Base-by-base conservation (phyloP, 2,888 invertebrate species). In the Dynastes hyllus region DNA sequence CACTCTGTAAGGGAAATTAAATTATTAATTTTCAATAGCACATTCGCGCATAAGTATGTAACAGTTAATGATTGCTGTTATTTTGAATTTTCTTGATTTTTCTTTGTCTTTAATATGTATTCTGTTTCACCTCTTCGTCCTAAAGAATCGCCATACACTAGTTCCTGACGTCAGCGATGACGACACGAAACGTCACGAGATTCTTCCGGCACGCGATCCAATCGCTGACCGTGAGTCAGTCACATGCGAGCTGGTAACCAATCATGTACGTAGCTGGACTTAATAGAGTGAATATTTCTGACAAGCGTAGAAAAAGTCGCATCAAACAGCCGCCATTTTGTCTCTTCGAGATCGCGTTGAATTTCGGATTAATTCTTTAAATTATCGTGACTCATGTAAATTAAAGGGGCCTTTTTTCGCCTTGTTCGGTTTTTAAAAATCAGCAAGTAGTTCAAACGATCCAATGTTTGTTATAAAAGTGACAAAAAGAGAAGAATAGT, bases 241-340 rank as follows among this genome's bases (percentile, higher is more conserved):
- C 92, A 92, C 91, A 89, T 92, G 92, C 85, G 58, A 80, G n/a
- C 0, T 61, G 80, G 79, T 80, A 81, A 80, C 91, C 91, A 91
- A 91, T 91, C 83, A 83, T 83, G 84, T 79, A 16, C 77, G 80
- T 81, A 83, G 85, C 86, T 87, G 89, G 86, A 86, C 85, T 88
- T 89, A 88, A 87, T 90, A 90, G 89, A 90, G 90, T 90, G 90
- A 91, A 91, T 91, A 92, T 92, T 94, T 94, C 93, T 95, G 95
- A 95, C 95, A 95, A 95, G 95, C 95, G 95, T 95, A 95, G 94
- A 95, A 95, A 95, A 96, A 95, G 94, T 95, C 95, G 95, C 95
- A 95, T 95, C 95, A 95, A 80, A 95, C 94, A 95, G 95, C 95
- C 95, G 96, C 96, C 96, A 96, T 96, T 94, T 96, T 96, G 95